These are phyloP conservation scores for Enhydra lutris DNA, from an alignment of 2,113 vertebrate genomes.

Conservation along the genomic window DNA sequence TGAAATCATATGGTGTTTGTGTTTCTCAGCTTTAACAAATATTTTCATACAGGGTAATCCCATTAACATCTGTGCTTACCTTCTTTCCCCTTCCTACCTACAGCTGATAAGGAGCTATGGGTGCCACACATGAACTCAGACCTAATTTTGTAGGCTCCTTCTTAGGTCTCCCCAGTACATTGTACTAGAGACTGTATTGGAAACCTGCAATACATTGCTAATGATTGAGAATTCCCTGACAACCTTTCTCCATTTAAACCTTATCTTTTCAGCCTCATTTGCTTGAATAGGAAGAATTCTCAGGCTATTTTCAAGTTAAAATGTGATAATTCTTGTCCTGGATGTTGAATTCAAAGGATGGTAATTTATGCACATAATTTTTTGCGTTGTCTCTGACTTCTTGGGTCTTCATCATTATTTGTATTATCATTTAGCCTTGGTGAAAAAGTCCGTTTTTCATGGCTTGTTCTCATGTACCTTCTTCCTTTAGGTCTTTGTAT, in stretches of 20 bases:
- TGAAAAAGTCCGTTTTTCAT: background rate
- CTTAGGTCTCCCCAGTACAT: background rate
- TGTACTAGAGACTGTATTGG: background rate
- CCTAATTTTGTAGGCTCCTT: too few species aligned
- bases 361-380: background rate
- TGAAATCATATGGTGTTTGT: background rate
- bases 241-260: background rate
- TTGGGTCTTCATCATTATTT: background rate
- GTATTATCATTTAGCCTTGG: background rate
- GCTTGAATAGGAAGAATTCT: background rate
- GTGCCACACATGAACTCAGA: background rate
- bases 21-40: background rate
- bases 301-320: slow-evolving; percentile 20
- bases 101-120: background rate
- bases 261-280: background rate
- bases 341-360: background rate
- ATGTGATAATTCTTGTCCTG: background rate
- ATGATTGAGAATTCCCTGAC: background rate
- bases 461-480: background rate
- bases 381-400: background rate
- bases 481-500: background rate
- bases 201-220: background rate
- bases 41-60: background rate
- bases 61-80: background rate
- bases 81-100: background rate